Evolutionary conservation across 2,113 vertebrate species (phyloP), one percentile per base, ranked within the genome.

Genomic region (Megaceryle torquata): DNA sequence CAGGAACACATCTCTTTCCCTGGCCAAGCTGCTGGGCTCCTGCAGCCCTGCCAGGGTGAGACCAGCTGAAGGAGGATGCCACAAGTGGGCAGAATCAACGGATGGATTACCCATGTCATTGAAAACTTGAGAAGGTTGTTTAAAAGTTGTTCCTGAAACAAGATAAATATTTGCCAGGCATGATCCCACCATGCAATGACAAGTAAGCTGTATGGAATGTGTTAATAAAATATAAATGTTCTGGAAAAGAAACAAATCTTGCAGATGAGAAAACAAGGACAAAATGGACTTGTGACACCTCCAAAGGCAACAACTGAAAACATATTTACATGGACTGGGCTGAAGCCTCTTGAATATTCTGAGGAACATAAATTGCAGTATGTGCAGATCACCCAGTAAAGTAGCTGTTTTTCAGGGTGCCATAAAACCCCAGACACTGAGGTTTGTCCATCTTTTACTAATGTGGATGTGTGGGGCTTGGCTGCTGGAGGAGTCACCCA

Each of bases 221-320:
- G 74, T 92, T 96, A 91, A 88, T 95, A 94, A 96, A 97, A 96
- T 79, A 96, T 53, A 82, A 93, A 82, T 46, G 44, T 78, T 92
- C 70, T 59, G 86, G 48, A 93, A 84, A 86, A 79, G 88, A 93
- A 97, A 94, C 74, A 96, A 95, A 94, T 37, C 28, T 28, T 54
- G 53, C 2, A 17, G 59, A 59, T 50, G 77, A 86, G 91, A 95
- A 97, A 96, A 96, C 96, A 97, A 95, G 72, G 77, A 79, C 76
- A 37, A 86, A 80, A 85, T 6, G 86, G 81, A 72, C 74, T 93
- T 59, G 86, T 3, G 21, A 13, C 70, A 91, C 37, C 67, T 95
- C 93, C 92, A 94, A 93, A 91, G 67, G 46, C 82, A 93, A 91
- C 78, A 95, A 71, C 0, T 87, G 64, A 83, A 74, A 87, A 74